Base-by-base conservation (phyloP, 1,140 invertebrate species). In the Diploscapter pachys region DNA sequence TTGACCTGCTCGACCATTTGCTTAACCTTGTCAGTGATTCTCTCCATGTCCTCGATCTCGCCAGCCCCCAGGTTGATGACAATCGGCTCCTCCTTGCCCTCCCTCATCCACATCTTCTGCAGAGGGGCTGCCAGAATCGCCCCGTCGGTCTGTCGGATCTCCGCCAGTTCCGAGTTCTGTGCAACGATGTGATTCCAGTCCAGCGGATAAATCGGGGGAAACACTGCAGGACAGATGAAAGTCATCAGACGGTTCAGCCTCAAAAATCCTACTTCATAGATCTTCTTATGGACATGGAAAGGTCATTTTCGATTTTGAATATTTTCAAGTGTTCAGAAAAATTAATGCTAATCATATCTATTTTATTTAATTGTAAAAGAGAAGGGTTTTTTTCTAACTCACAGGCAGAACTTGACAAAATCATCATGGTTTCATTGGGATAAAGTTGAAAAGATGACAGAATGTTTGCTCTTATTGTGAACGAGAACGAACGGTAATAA, bases 191-290 rank as follows among this genome's bases (percentile, higher is more conserved):
- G 65, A 4, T 49, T 67, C 66, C 78, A 72, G 11, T 57, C 55
- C 3, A 63, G 57, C 4, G 76, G 76, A 50, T 63, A 71, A 49
- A 83, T 62, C 49, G 53, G 11, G 54, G 82, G 86, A 76, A 86
- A 88, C 6, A 86, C 76, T n/a, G 80, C 72, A 4, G 79, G 67
- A 73, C 84, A 76, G 48, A 88, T 69, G 11, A 68, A n/a, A 76
- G 83, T 81, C 4, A 87, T 76, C 8, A 81, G 52, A n/a, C 73
- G 62, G 69, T 87, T 84, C 8, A 76, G 61, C 59, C 73, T 74
- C 9, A 9, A 59, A 59, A 59, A 59, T 13, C 31, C 31, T 31
- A 31, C 31, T 31, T 31, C 31, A 31, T 31, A 31, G 31, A 31
- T 31, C 31, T 31, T 31, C 31, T 31, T 31, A 31, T 31, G 31